Percentiles rank a stretch among this genome's conserved stretches.
phyloP scores from a whole-genome alignment of 2,888 invertebrate genomes.

The Hybos culiciformis region DNA sequence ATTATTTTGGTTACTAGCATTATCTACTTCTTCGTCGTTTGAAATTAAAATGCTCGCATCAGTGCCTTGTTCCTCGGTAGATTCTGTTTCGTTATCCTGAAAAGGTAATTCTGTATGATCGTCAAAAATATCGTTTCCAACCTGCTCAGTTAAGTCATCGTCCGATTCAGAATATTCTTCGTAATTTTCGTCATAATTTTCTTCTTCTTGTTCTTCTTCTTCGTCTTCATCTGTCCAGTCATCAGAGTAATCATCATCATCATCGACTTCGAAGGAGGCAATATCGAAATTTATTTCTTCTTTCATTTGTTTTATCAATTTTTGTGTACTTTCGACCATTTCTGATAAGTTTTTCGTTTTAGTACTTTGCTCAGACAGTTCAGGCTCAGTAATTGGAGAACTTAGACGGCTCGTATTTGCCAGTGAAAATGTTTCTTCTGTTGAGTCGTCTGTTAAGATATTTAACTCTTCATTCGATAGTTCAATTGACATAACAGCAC shows the following conservation, averaged over 20 bases:
- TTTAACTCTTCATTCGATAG: background rate
- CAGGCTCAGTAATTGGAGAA: conserved; percentile 19
- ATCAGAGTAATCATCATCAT: conserved; percentile 25
- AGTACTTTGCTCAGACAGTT: conserved; percentile 16
- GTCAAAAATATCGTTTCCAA: conserved; percentile 13
- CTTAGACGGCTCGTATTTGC: conserved; percentile 6
- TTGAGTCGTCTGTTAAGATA: too few relatives aligned
- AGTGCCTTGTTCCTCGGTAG: background rate
- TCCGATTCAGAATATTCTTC: conserved; percentile 19
- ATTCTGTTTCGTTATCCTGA: conserved; percentile 10
- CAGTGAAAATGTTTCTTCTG: too few relatives aligned
- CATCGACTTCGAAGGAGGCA: conserved; percentile 34
- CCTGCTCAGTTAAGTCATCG: conserved; percentile 22
- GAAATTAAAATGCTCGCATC: background rate
- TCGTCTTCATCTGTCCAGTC: conserved; percentile 36
- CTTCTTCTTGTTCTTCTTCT: conserved; percentile 20
- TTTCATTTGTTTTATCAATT: conserved; percentile 49
- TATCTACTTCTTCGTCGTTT: background rate
- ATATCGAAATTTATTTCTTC: conserved; percentile 49
- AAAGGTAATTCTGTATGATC: conserved; percentile 21
- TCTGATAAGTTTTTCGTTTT: conserved; percentile 35
- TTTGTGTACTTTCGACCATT: conserved; percentile 46
- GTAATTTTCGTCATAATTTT: conserved; percentile 21
- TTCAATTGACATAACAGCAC: background rate
- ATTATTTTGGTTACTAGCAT: background rate